Evolutionary conservation across 2,113 vertebrate genomes (phyloP).

Genomic region (Hydrolagus affinis): DNA sequence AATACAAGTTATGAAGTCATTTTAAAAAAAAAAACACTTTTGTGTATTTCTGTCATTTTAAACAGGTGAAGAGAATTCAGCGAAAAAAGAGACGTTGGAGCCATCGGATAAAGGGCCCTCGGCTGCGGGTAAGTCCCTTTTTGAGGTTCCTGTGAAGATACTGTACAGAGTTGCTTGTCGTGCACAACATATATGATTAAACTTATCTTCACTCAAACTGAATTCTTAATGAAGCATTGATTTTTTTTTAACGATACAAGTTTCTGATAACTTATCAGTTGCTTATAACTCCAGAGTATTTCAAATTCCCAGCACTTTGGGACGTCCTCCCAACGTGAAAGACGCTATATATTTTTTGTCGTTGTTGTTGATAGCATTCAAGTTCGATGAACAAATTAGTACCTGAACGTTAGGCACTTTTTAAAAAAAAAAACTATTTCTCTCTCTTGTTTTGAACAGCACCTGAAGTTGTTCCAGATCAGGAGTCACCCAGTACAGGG

Average conservation of each 20-base stretch:
- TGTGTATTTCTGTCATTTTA: background rate
- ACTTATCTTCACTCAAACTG: background rate
- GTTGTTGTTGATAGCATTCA: too few species aligned
- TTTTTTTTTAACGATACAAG: background rate
- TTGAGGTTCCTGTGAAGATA: background rate
- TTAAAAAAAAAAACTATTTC: background rate
- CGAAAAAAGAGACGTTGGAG: slow-evolving; percentile 22
- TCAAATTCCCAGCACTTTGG: background rate
- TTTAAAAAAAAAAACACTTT: slow-evolving; percentile 5
- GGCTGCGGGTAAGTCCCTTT: slow-evolving; percentile 10
- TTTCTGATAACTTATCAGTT: background rate
- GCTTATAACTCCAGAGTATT: background rate
- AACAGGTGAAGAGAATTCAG: background rate
- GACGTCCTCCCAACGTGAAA: background rate
- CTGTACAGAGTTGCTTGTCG: background rate
- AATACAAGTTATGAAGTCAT: too few species aligned
- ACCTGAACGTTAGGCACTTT: background rate
- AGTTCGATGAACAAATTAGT: background rate
- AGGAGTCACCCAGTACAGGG: background rate
- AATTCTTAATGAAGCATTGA: background rate
- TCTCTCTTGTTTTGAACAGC: background rate
- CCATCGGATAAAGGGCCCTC: background rate
- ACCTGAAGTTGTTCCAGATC: slow-evolving; percentile 23
- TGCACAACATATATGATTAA: background rate
- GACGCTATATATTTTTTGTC: background rate